Conservation (phyloP, 2,888 invertebrate species). For the Pimpla rufipes region DNA sequence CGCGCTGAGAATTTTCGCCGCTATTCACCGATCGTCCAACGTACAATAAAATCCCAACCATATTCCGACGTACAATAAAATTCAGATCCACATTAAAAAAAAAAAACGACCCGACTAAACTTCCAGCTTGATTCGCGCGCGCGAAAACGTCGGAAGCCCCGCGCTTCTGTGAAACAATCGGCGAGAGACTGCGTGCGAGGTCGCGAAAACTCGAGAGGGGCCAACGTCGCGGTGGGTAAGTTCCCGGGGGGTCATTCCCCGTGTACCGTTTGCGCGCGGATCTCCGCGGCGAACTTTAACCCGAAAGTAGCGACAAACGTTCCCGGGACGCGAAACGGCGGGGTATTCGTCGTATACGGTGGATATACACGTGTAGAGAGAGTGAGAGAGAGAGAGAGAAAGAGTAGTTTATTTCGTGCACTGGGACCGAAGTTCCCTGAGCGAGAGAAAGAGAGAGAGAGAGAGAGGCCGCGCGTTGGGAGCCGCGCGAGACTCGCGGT, state of each 20-base stretch:
- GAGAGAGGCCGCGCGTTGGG: conserved; percentile 44
- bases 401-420: no score
- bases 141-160: not conserved
- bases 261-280: conserved; percentile 51
- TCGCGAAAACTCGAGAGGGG: not conserved
- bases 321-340: conserved; percentile 41
- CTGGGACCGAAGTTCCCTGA: no score
- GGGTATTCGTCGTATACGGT: conserved; percentile 46
- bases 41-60: not conserved
- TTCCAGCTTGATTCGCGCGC: no score
- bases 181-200: not conserved
- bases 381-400: no score
- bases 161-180: not conserved
- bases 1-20: not conserved
- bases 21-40: not conserved
- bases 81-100: not conserved
- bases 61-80: no score
- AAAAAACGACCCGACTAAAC: no score
- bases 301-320: conserved; percentile 53
- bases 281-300: conserved; percentile 53
- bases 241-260: conserved; percentile 35
- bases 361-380: conserved; percentile 38
- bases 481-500: conserved; percentile 5
- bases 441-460: no score
- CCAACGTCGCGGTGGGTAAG: conserved; percentile 37